phyloP scores from a whole-genome alignment of 1,140 invertebrate species.

The Cylas formicarius region DNA sequence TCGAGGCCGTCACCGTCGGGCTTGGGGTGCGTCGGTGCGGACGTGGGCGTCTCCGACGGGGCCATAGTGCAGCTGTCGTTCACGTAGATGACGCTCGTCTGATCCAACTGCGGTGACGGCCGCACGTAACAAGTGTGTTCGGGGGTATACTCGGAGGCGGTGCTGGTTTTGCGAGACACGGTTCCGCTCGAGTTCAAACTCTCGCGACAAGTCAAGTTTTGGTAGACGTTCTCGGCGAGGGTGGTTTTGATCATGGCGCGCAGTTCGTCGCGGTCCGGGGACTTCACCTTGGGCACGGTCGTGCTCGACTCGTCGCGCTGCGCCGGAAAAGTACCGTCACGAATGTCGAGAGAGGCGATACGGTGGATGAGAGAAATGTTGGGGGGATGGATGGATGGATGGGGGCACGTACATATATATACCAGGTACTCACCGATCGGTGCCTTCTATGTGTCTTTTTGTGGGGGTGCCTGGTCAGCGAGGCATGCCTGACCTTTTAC shows the following conservation, averaged over 20 bases:
- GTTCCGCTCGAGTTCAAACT: constrained; percentile 46
- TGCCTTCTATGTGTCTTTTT: constrained; percentile 64
- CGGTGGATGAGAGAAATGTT: no score
- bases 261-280: constrained; percentile 24
- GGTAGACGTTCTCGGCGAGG: constrained; percentile 34
- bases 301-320: constrained; percentile 32
- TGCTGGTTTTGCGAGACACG: constrained; percentile 48
- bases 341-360: constrained; percentile 6
- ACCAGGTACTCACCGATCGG: constrained; percentile 59
- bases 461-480: constrained; percentile 59
- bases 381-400: no score
- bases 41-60: constrained; percentile 9
- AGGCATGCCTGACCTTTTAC: constrained; percentile 59
- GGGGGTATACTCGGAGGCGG: constrained; percentile 48
- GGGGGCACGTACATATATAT: no score
- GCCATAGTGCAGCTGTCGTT: constrained; percentile 22
- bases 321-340: not conserved
- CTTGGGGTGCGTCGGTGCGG: not conserved
- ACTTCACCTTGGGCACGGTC: constrained; percentile 23
- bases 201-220: constrained; percentile 39
- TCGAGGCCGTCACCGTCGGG: constrained; percentile 13
- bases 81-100: constrained; percentile 22
- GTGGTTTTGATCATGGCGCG: constrained; percentile 35
- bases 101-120: constrained; percentile 5
- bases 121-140: constrained; percentile 43